Conservation (phyloP, 2,888 invertebrate species). For the Galerucella pusilla region DNA sequence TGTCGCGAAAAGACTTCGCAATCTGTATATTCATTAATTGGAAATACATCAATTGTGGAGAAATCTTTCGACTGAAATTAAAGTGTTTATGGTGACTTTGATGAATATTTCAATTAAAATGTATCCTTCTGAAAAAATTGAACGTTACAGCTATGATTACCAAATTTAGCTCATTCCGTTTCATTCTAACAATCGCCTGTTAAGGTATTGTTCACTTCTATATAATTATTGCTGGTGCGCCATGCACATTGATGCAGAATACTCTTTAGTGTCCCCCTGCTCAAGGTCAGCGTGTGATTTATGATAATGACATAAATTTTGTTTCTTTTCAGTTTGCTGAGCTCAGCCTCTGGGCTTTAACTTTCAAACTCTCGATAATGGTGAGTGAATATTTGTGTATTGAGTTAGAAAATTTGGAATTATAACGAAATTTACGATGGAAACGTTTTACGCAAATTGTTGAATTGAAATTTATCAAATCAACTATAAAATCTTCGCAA, state of each 20-base stretch:
- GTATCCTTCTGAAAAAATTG: background rate
- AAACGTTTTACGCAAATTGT: too few relatives aligned
- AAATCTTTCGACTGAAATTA: too few relatives aligned
- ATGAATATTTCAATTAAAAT: background rate
- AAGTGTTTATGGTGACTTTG: too few relatives aligned
- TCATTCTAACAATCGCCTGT: constrained; percentile 26
- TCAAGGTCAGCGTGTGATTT: constrained; percentile 27
- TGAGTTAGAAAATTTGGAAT: background rate
- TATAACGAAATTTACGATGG: background rate
- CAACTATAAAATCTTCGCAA: too few relatives aligned
- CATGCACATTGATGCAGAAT: constrained; percentile 14
- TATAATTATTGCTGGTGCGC: constrained; percentile 25
- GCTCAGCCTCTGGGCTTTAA: background rate
- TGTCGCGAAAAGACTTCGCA: too few relatives aligned
- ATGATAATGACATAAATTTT: constrained; percentile 24
- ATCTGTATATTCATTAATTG: too few relatives aligned
- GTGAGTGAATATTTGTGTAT: background rate
- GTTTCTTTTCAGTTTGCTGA: background rate
- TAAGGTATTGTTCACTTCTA: constrained; percentile 16
- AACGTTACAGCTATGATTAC: background rate
- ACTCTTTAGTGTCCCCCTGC: constrained; percentile 8
- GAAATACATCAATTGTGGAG: too few relatives aligned
- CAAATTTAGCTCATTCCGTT: constrained; percentile 20
- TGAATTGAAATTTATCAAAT: too few relatives aligned
- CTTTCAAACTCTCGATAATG: background rate